Evolutionary conservation across 2,797 vertebrate species (phyloP).

Genomic region (Danio kyathit): DNA sequence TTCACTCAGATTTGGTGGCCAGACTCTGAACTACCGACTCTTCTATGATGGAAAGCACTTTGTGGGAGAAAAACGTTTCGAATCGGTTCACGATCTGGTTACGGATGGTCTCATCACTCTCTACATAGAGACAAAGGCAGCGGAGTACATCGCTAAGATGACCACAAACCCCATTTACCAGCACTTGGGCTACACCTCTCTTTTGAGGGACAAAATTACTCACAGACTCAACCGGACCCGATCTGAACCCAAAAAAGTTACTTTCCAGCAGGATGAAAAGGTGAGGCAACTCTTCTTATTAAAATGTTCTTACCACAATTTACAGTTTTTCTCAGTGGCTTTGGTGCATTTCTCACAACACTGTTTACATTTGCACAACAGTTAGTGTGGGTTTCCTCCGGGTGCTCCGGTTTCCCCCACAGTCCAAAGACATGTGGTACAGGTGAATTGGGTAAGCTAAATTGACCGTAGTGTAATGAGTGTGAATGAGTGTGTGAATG

Average conservation of each 20-base stretch:
- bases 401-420: too few relatives aligned
- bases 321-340: too few relatives aligned
- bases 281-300: constrained; percentile 75
- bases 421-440: too few relatives aligned
- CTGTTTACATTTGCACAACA: too few relatives aligned
- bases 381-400: too few relatives aligned
- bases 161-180: constrained; percentile 99
- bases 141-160: constrained; percentile 99
- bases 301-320: background rate
- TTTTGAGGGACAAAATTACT: constrained; percentile 92
- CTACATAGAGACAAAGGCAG: constrained; percentile 97
- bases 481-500: too few relatives aligned
- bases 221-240: constrained; percentile 86
- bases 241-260: constrained; percentile 86
- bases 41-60: constrained; percentile 99
- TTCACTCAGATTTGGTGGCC: constrained; percentile 88
- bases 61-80: constrained; percentile 97
- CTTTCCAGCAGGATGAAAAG: constrained; percentile 89
- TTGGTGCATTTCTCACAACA: too few relatives aligned
- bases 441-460: too few relatives aligned
- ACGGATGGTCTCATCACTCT: constrained; percentile 97
- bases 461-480: too few relatives aligned
- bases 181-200: constrained; percentile 93
- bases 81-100: constrained; percentile 97
- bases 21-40: constrained; percentile 96